Conservation (phyloP, 2,797 vertebrate species). For the Lateolabrax maculatus region DNA sequence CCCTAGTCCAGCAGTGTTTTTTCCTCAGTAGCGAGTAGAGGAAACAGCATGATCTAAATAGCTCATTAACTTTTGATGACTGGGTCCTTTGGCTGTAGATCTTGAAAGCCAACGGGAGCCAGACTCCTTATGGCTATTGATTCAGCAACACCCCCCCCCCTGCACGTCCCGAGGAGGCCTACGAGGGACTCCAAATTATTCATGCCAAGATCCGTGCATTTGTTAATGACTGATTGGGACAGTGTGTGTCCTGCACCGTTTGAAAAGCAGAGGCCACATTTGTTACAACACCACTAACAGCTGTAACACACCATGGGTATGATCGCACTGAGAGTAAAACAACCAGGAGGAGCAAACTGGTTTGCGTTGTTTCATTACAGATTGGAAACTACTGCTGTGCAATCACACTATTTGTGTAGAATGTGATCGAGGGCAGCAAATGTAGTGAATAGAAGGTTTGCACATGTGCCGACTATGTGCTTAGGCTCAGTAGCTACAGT, state of each 20-base stretch:
- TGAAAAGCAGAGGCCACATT: slow-evolving; percentile 43
- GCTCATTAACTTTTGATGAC: slow-evolving; percentile 87
- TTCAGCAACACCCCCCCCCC: slow-evolving; percentile 62
- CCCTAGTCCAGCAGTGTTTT: slow-evolving; percentile 66
- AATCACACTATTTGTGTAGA: no score
- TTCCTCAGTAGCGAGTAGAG: slow-evolving; percentile 72
- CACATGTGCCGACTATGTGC: not conserved
- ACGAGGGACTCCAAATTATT: slow-evolving; percentile 78
- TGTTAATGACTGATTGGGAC: slow-evolving; percentile 68
- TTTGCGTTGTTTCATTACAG: not conserved
- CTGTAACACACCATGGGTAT: slow-evolving; percentile 33
- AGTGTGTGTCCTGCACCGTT: slow-evolving; percentile 51
- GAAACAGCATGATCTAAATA: slow-evolving; percentile 84
- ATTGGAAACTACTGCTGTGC: not conserved
- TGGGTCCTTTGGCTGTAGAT: slow-evolving; percentile 83
- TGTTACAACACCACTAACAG: slow-evolving; percentile 40
- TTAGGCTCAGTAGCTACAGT: not conserved
- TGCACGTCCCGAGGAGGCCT: slow-evolving; percentile 59
- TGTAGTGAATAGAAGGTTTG: not conserved
- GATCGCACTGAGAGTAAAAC: slow-evolving; percentile 23
- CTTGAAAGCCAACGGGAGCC: slow-evolving; percentile 82
- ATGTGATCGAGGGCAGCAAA: no score
- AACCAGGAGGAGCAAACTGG: slow-evolving; percentile 10
- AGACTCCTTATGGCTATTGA: slow-evolving; percentile 84
- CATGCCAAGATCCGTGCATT: slow-evolving; percentile 71